A percentile compares a stretch with the other conserved stretches of the same genome.
phyloP scores from a whole-genome alignment of 2,888 invertebrate genomes.

The Nemoura dubitans region DNA sequence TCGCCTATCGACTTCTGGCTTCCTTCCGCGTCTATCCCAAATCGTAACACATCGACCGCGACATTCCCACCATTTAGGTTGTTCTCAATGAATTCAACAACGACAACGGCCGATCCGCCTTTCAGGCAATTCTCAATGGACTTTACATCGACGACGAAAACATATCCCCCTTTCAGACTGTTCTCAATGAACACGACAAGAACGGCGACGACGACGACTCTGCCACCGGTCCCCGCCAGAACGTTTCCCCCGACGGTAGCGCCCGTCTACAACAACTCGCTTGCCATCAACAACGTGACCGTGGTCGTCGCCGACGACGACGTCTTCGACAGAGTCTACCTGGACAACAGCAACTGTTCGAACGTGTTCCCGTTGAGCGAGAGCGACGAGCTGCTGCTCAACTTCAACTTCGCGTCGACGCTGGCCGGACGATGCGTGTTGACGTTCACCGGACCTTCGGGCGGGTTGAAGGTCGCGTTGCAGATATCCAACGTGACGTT shows the following conservation, averaged over 20 bases:
- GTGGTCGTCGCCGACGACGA: neutral
- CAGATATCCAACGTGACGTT: neutral
- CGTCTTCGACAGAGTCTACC: neutral
- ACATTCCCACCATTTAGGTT: neutral
- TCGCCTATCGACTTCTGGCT: neutral
- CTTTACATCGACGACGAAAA: too few relatives aligned
- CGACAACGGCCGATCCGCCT: too few relatives aligned
- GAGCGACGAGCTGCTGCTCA: neutral
- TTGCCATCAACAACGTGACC: neutral
- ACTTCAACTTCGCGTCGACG: neutral
- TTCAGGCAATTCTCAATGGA: too few relatives aligned
- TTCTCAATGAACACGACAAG: neutral
- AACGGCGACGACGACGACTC: neutral
- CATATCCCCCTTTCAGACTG: too few relatives aligned
- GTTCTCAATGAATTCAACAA: neutral
- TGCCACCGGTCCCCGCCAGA: neutral
- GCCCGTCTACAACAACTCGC: neutral
- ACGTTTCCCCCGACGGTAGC: neutral
- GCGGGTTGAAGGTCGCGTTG: constrained; percentile 8
- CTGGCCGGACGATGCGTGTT: neutral
- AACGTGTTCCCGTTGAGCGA: neutral
- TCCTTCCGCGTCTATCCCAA: neutral
- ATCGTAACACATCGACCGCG: neutral
- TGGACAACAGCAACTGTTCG: neutral
- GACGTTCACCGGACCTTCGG: neutral